Evolutionary conservation across 2,797 vertebrate genomes (phyloP), one percentile per base, ranked within the genome.

Genomic region (Danio albolineatus): DNA sequence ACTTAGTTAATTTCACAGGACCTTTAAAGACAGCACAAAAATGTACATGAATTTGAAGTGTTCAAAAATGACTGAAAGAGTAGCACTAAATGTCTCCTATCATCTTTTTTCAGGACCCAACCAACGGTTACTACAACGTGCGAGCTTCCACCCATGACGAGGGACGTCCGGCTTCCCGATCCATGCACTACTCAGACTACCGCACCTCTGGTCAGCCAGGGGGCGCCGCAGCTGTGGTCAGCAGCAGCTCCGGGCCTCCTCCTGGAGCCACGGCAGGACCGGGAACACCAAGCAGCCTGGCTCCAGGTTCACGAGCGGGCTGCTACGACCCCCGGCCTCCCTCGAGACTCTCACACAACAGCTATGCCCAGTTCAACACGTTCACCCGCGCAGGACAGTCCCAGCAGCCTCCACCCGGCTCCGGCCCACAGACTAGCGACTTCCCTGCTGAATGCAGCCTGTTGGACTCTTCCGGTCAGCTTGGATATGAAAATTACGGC

Each of bases 71-170:
- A 28, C 28, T 28, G 28, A 28, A 28, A 28, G 28, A 28, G 28
- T 28, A 28, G 1, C n/a, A 73, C 67, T 51, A 16, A 66, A 7
- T 5, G 1, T 80, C 57, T 28, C 28, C 28, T 28, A 28, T 28
- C 28, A 28, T 28, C 28, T 70, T 7, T 46, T 60, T 70, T 7
- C 86, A 97, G 97, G 97, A 98, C 86, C 97, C 97, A 7, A 98
- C 97, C 43, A 98, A 98, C 0, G 97, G 97, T 84, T 98, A 98
- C 91, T 98, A 98, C 90, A 98, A 98, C 0, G 97, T 98, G 1
- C 94, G 97, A 0, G 97, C 96, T 44, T 94, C 93, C 79, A 93
- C 94, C 72, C 97, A 97, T 0, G 97, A 98, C 51, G 97, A 98
- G 62, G 92, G 91, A 48, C 95, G 96, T 0, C 95, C 96, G 0